Evolutionary conservation across 2,797 vertebrate genomes (phyloP), one percentile per base, ranked within the genome.

Genomic region (Enteromius anoplus): DNA sequence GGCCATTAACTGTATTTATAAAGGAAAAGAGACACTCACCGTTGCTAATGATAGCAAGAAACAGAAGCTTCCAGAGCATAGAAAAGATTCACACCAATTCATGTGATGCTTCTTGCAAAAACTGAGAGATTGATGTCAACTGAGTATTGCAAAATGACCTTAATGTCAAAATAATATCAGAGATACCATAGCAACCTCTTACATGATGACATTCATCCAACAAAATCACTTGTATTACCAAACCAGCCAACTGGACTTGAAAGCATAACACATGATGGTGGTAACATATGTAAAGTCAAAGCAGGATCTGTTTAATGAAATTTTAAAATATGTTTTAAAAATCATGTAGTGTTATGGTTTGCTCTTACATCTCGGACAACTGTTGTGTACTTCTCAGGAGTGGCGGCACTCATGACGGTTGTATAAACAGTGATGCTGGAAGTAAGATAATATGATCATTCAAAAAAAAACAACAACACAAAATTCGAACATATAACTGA

Each of bases 391-490:
- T 90, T 90, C n/a, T 91, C 89, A 1, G 94, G 93, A 9, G 80
- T 6, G 19, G 89, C 93, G 37, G 94, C 94, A 62, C 90, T 94
- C 95, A 95, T 95, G 40, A 88, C 69, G n/a, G 94, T 95, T 3
- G 94, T 95, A 80, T 94, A 95, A 73, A 95, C 81, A 0, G 94
- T 95, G 5, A 82, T 84, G 37, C 95, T 95, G 85, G 12, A 47
- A 51, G 60, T 8, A 42, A 86, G 37, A 58, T 8, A 34, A 87
- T 32, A 69, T 12, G 53, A 73, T 11, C 45, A 86, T 55, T 58
- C 0, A 23, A 23, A 23, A 0, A n/a, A 21, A 10, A 26, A 26
- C 26, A 26, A 26, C 26, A 26, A 10, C 8, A n/a, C 21, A 55
- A n/a, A n/a, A n/a, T 23, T 55, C 21, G 10, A n/a, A 55, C 21